These are phyloP conservation scores for Drosophila nasuta DNA, from an alignment of 1,140 invertebrate species.

Conservation along the genomic window DNA sequence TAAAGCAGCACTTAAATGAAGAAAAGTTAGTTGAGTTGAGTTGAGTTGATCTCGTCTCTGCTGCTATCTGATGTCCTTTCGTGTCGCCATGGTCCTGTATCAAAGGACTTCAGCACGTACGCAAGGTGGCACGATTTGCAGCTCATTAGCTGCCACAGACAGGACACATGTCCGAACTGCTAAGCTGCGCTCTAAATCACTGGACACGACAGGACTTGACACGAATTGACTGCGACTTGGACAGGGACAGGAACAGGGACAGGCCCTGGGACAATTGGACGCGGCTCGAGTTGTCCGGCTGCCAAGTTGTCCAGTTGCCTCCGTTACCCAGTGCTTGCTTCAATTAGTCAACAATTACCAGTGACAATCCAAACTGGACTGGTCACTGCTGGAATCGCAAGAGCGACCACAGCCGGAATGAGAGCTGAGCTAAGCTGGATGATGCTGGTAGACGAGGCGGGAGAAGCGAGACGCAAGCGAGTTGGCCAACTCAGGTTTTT, in stretches of 20 bases:
- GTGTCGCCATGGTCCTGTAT: constrained; percentile 12
- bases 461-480: neutral
- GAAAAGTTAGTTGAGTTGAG: constrained; percentile 3
- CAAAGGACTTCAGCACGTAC: constrained; percentile 63
- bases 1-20: constrained; percentile 2
- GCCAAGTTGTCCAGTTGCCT: constrained; percentile 13
- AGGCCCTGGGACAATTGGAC: neutral
- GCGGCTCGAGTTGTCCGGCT: neutral
- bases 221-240: constrained; percentile 35
- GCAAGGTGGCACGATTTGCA: constrained; percentile 74
- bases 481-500: constrained; percentile 34
- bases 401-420: constrained; percentile 20
- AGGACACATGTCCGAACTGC: constrained; percentile 78
- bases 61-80: constrained; percentile 17
- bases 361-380: constrained; percentile 65
- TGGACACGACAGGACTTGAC: constrained; percentile 54
- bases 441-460: neutral
- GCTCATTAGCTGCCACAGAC: constrained; percentile 77
- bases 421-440: constrained; percentile 12
- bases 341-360: constrained; percentile 81
- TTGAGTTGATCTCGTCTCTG: too few species aligned
- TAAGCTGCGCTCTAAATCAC: constrained; percentile 80
- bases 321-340: constrained; percentile 40
- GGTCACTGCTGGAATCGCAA: constrained; percentile 25
- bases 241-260: constrained; percentile 23